Evolutionary conservation across 1,140 invertebrate species (phyloP).

Genomic region (Euwallacea similis): DNA sequence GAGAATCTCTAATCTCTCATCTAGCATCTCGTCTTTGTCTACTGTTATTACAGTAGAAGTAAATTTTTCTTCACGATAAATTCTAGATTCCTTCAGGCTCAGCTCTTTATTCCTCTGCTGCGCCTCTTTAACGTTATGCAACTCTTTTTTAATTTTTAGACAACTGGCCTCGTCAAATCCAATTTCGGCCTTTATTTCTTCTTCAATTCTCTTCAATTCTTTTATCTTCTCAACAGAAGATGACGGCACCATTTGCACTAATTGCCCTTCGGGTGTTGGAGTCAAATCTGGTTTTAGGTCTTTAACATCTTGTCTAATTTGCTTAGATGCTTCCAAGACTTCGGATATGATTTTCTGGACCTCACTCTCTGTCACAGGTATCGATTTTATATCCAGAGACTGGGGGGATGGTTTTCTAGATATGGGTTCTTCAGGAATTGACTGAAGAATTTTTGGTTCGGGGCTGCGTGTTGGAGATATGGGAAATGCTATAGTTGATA

Average conservation of each 20-base stretch:
- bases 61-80: not conserved
- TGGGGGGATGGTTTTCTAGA: constrained; percentile 31
- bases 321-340: constrained; percentile 57
- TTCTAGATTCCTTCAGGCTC: not conserved
- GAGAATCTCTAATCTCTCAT: not conserved
- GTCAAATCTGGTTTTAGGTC: constrained; percentile 59
- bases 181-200: not conserved
- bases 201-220: constrained; percentile 36
- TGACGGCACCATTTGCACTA: constrained; percentile 45
- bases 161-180: not conserved
- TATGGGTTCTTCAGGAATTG: not conserved
- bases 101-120: not conserved
- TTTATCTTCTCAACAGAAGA: constrained; percentile 39
- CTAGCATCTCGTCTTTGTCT: not conserved
- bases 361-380: constrained; percentile 49
- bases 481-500: constrained; percentile 44
- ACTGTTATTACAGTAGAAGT: not conserved
- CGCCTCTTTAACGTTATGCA: not conserved
- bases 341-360: constrained; percentile 56
- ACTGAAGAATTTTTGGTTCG: not conserved
- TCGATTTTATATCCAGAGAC: constrained; percentile 30
- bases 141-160: not conserved
- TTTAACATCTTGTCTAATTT: constrained; percentile 59
- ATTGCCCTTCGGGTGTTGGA: constrained; percentile 56
- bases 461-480: not conserved